Evolutionary conservation across 1,140 invertebrate species (phyloP).

Genomic region (Carcinoscorpius rotundicauda): DNA sequence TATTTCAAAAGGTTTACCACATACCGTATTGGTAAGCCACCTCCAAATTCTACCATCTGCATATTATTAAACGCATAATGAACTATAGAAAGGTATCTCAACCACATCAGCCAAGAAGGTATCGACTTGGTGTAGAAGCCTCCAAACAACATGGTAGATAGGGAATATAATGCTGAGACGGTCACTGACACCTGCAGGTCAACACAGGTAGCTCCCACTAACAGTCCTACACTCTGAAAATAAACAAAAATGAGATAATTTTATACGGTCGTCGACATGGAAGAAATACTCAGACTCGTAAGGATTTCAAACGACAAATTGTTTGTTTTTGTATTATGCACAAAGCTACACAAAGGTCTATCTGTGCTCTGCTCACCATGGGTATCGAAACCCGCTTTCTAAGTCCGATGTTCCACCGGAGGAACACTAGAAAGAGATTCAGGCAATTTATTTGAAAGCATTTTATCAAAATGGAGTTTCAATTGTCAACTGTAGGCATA

Average conservation of each 20-base stretch:
- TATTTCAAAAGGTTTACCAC: slow-evolving; percentile 13
- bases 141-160: slow-evolving; percentile 66
- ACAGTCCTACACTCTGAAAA: slow-evolving; percentile 62
- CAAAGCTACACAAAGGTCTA: too few species aligned
- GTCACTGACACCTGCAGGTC: slow-evolving; percentile 69
- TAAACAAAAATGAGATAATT: not conserved
- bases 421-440: too few species aligned
- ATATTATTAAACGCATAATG: slow-evolving; percentile 77
- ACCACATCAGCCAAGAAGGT: slow-evolving; percentile 61
- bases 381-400: too few species aligned
- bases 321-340: too few species aligned
- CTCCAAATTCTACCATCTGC: slow-evolving; percentile 67
- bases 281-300: too few species aligned
- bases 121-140: slow-evolving; percentile 70
- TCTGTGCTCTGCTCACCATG: too few species aligned
- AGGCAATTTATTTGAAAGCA: too few species aligned
- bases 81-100: slow-evolving; percentile 59
- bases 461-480: too few species aligned
- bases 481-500: too few species aligned
- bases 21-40: slow-evolving; percentile 55
- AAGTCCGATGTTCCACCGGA: too few species aligned
- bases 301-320: too few species aligned
- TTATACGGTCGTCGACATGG: too few species aligned
- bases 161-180: slow-evolving; percentile 61
- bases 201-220: slow-evolving; percentile 65